phyloP scores from a whole-genome alignment of 2,888 invertebrate genomes.

The Polydrusus tereticollis region DNA sequence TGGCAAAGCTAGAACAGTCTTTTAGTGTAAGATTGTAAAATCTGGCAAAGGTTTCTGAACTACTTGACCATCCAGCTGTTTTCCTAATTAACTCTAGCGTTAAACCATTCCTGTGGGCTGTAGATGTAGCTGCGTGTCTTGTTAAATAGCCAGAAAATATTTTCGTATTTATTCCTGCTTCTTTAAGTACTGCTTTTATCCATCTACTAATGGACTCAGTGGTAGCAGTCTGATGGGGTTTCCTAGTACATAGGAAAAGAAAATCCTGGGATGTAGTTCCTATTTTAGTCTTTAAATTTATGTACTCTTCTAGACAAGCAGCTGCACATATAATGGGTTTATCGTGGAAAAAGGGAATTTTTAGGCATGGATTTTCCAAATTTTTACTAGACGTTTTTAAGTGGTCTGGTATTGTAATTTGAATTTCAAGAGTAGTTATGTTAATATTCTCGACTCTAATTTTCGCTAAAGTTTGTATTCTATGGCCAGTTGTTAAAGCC shows the following conservation, averaged over 20 bases:
- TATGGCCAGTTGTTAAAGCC: constrained; percentile 32
- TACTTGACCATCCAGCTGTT: constrained; percentile 3
- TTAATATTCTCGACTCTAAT: constrained; percentile 33
- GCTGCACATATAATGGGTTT: constrained; percentile 30
- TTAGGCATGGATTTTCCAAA: constrained; percentile 30
- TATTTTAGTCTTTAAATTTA: neutral
- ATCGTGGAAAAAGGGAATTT: constrained; percentile 34
- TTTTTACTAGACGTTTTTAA: constrained; percentile 30
- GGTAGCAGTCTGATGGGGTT: no score
- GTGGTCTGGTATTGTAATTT: constrained; percentile 25
- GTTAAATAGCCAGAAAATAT: constrained; percentile 6
- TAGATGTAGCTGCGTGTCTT: constrained; percentile 19
- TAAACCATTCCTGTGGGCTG: neutral
- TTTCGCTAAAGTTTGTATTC: constrained; percentile 39
- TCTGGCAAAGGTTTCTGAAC: neutral
- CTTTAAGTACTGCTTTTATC: no score
- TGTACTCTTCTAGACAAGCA: neutral
- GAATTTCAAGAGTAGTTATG: neutral
- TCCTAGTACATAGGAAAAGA: neutral
- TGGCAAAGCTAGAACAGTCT: neutral
- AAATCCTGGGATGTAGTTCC: neutral
- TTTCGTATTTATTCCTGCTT: no score
- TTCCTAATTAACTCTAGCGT: constrained; percentile 6
- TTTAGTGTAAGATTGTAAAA: neutral
- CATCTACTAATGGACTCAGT: no score